A percentile compares a stretch with the other conserved stretches of the same genome.
phyloP scores from a whole-genome alignment of 2,888 invertebrate genomes.

The Ceraclea dissimilis region DNA sequence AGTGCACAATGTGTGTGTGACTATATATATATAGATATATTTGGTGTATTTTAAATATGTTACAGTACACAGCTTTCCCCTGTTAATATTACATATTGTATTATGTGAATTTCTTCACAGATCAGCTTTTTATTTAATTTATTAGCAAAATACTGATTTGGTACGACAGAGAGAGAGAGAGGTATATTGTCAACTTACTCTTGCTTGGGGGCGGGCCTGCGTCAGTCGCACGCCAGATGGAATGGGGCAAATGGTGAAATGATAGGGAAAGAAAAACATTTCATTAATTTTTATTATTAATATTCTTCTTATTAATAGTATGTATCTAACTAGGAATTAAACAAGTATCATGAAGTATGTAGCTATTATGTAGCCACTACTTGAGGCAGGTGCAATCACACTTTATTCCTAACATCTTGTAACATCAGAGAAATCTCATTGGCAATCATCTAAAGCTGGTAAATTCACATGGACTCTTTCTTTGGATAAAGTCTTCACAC shows the following conservation, averaged over 20 bases:
- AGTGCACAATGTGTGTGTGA: conserved; percentile 4
- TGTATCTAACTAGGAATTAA: background rate
- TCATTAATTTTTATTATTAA: conserved; percentile 30
- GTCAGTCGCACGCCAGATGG: conserved; percentile 40
- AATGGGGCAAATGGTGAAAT: conserved; percentile 30
- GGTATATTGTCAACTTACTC: conserved; percentile 48
- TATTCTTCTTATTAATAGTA: background rate
- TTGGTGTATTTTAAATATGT: background rate
- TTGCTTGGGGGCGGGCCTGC: conserved; percentile 60
- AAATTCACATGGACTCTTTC: conserved; percentile 13
- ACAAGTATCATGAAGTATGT: too few relatives aligned
- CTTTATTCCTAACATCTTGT: too few relatives aligned
- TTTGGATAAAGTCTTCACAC: conserved; percentile 3
- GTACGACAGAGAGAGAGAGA: conserved; percentile 25
- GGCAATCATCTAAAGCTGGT: conserved; percentile 7
- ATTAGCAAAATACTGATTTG: conserved; percentile 28
- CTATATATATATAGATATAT: too few relatives aligned
- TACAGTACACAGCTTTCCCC: conserved; percentile 13
- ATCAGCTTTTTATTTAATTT: conserved; percentile 28
- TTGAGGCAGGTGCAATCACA: too few relatives aligned
- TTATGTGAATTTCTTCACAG: conserved; percentile 26
- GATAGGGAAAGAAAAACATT: conserved; percentile 33
- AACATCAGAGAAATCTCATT: too few relatives aligned
- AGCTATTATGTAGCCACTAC: too few relatives aligned
- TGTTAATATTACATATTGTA: conserved; percentile 18